Evolutionary conservation across 2,113 vertebrate genomes (phyloP), one percentile per base, ranked within the genome.

Genomic region (Lonchura striata): DNA sequence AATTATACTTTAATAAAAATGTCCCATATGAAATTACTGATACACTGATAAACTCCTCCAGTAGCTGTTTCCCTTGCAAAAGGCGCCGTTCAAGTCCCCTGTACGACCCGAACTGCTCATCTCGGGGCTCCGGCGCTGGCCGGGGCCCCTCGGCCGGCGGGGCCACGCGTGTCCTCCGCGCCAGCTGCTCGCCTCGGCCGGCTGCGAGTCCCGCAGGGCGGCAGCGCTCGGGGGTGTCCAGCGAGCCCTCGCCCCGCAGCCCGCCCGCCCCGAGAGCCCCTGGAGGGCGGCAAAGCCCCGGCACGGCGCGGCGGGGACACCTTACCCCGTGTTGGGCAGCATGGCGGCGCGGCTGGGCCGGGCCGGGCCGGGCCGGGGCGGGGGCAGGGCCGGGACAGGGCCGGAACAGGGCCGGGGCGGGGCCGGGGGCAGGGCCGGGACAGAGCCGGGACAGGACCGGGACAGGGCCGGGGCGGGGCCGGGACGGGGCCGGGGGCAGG

Each of bases 281-380:
- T 4, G 33, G 25, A 15, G 37, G 25, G 60, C 61, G 47, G 37
- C 11, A 23, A 47, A 17, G 46, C 23, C 37, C 37, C 16, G 28
- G 11, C 28, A 42, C 15, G 24, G 18, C 10, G 20, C 27, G 30
- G 37, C 16, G 11, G 15, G 19, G 15, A 2, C 60, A 64, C 61
- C 76, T 80, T 54, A 80, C 77, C 77, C 76, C 31, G 76, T 79
- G 49, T 78, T 70, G 47, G 75, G 75, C 59, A 78, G 59, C 75
- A 78, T 63, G 59, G 59, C 46, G 75, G 46, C 41, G 23, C 23
- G 10, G 33, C 23, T 10, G 19, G 71, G 49, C 15, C 49, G 21
- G 44, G n/a, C n/a, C n/a, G n/a, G n/a, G n/a, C n/a, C n/a, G n/a
- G n/a, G n/a, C n/a, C n/a, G n/a, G n/a, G n/a, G 11, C 41, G 10